Percentiles rank a stretch among this genome's conserved stretches.
phyloP scores from a whole-genome alignment of 1,140 invertebrate genomes.

The Drosophila bipectinata region DNA sequence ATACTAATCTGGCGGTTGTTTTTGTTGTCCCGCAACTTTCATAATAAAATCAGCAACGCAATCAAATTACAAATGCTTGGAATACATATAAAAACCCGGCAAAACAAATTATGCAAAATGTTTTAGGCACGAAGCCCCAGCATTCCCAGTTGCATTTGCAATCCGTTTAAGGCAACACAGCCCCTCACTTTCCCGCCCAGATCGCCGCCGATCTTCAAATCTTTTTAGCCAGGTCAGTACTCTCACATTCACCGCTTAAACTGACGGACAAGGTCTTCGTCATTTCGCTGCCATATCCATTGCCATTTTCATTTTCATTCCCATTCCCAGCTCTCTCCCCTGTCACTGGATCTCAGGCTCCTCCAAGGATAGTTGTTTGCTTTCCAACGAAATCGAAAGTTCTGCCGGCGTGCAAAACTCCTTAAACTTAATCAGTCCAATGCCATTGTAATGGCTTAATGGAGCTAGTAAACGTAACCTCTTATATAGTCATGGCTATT shows the following conservation, averaged over 20 bases:
- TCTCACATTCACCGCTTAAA: conserved; percentile 56
- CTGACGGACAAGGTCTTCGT: conserved; percentile 66
- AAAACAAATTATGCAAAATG: conserved; percentile 72
- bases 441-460: conserved; percentile 1
- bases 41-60: conserved; percentile 71
- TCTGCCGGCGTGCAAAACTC: conserved; percentile 43
- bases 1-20: conserved; percentile 43
- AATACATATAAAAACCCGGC: conserved; percentile 44
- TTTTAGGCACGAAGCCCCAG: conserved; percentile 50
- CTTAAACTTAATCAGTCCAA: not conserved
- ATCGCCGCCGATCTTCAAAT: conserved; percentile 16
- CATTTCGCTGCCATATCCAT: conserved; percentile 25
- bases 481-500: conserved; percentile 1
- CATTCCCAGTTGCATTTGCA: conserved; percentile 40
- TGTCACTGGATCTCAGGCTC: not conserved
- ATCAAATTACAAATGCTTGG: conserved; percentile 55
- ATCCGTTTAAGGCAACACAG: conserved; percentile 47
- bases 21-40: conserved; percentile 61
- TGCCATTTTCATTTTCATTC: conserved; percentile 39
- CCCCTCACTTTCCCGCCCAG: not conserved
- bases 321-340: conserved; percentile 22
- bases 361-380: conserved; percentile 10
- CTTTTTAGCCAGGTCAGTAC: conserved; percentile 33
- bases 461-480: conserved; percentile 1
- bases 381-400: conserved; percentile 65